Percentiles rank a stretch among this genome's conserved stretches.
phyloP scores from a whole-genome alignment of 2,888 invertebrate species.

The Sicus ferrugineus region DNA sequence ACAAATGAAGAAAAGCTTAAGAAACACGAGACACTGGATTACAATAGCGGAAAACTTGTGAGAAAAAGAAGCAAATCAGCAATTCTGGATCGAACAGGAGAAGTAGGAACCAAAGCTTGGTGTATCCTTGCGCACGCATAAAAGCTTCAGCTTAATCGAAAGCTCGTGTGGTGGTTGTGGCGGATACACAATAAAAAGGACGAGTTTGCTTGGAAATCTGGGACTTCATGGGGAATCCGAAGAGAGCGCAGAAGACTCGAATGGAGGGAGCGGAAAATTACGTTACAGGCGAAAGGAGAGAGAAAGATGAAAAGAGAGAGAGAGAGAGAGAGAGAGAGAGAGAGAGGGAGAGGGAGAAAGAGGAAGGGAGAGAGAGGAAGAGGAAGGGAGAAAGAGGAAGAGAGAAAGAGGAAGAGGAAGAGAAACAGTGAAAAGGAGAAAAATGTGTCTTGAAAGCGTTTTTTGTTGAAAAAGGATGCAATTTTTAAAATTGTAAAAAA shows the following conservation, averaged over 20 bases:
- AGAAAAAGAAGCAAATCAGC: not conserved
- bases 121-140: constrained; percentile 3
- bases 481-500: no score
- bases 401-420: not conserved
- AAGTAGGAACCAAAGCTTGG: no score
- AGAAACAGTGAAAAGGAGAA: no score
- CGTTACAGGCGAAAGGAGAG: not conserved
- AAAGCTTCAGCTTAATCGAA: constrained; percentile 5
- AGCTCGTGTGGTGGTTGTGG: no score
- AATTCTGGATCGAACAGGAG: not conserved
- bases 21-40: not conserved
- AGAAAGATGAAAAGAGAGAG: not conserved
- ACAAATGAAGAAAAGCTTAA: not conserved
- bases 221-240: constrained; percentile 16
- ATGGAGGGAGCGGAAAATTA: not conserved
- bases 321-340: not conserved
- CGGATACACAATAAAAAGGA: constrained; percentile 23
- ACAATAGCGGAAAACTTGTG: not conserved
- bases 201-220: constrained; percentile 19
- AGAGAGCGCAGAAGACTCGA: not conserved
- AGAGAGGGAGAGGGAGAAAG: not conserved
- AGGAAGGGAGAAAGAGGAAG: not conserved
- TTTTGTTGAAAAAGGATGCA: no score
- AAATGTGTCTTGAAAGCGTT: not conserved
- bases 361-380: not conserved